Percentiles rank a stretch among this genome's conserved stretches.
phyloP scores from a whole-genome alignment of 1,140 invertebrate genomes.

The Leguminivora glycinivorella region DNA sequence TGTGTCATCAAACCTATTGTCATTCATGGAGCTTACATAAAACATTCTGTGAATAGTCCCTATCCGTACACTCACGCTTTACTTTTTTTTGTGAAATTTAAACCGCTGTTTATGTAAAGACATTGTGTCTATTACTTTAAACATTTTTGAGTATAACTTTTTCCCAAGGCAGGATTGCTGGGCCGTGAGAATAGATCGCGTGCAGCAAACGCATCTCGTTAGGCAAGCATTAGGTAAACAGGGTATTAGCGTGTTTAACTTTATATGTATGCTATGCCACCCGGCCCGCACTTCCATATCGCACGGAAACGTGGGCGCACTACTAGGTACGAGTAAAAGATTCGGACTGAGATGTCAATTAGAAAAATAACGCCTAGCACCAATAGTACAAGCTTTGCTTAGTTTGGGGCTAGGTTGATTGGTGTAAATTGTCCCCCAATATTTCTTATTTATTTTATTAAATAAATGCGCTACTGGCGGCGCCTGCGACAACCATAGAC shows the following conservation, averaged over 20 bases:
- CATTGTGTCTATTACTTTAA: constrained; percentile 67
- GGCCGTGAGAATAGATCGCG: constrained; percentile 71
- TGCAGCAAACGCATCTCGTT: constrained; percentile 65
- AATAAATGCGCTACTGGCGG: too few species aligned
- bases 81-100: constrained; percentile 54
- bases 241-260: constrained; percentile 45
- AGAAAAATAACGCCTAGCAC: too few species aligned
- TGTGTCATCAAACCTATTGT: too few species aligned
- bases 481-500: too few species aligned
- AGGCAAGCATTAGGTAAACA: constrained; percentile 57
- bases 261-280: too few species aligned
- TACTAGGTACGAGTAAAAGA: too few species aligned
- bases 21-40: too few species aligned
- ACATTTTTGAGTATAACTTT: constrained; percentile 59
- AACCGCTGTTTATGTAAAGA: constrained; percentile 64
- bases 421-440: too few species aligned
- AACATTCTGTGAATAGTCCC: neutral
- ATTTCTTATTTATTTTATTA: too few species aligned
- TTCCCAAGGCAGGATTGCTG: constrained; percentile 46
- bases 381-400: too few species aligned
- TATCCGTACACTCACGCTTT: constrained; percentile 39
- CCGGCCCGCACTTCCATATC: constrained; percentile 40
- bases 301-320: constrained; percentile 24
- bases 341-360: too few species aligned
- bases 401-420: too few species aligned